These are phyloP conservation scores for Sclerurus mexicanus DNA, from an alignment of 2,113 vertebrate genomes.

Conservation along the genomic window DNA sequence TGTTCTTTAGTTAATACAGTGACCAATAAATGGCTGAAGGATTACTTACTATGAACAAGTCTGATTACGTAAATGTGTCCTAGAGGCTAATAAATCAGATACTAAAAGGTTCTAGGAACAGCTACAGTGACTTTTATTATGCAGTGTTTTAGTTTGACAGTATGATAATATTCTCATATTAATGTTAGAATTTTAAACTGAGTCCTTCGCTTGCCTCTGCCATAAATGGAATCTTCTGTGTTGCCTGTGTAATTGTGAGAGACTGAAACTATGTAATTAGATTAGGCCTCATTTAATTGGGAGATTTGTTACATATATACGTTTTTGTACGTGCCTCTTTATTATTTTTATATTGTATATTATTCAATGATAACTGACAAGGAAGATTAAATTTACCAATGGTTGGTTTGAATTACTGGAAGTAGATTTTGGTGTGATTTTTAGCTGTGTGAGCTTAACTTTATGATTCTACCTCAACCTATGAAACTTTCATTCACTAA, in stretches of 20 bases:
- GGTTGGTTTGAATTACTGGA: not conserved
- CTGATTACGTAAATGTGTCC: not conserved
- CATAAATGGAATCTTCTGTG: not conserved
- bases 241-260: not conserved
- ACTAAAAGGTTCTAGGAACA: not conserved
- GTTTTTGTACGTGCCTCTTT: not conserved
- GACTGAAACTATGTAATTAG: not conserved
- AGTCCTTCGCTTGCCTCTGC: not conserved
- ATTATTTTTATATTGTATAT: not conserved
- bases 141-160: not conserved
- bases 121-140: not conserved
- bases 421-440: fast-evolving
- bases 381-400: not conserved
- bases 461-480: not conserved
- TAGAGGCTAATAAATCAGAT: not conserved
- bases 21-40: not conserved
- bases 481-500: not conserved
- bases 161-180: not conserved
- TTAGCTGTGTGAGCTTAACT: not conserved
- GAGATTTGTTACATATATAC: not conserved
- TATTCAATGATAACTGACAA: not conserved
- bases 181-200: not conserved
- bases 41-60: not conserved
- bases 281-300: not conserved
- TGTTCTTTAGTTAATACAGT: not conserved